Evolutionary conservation across 2,888 invertebrate species (phyloP).

Genomic region (Rhamnusium bicolor): DNA sequence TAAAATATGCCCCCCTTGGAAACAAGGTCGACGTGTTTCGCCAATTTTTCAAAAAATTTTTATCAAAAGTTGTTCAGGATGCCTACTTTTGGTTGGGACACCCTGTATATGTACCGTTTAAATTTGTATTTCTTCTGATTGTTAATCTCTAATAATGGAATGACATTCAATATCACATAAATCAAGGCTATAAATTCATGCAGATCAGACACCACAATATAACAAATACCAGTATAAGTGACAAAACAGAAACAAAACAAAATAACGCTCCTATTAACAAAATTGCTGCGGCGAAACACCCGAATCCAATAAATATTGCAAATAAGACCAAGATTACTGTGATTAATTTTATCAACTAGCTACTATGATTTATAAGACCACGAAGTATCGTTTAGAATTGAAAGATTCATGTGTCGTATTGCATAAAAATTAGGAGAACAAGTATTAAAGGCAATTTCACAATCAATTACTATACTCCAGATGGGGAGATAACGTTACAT

Average conservation of each 20-base stretch:
- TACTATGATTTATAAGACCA: constrained; percentile 21
- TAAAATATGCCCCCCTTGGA: too few relatives aligned
- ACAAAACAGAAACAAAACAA: constrained; percentile 15
- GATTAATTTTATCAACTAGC: constrained; percentile 28
- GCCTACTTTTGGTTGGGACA: too few relatives aligned
- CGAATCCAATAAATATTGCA: constrained; percentile 32
- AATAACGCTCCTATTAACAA: constrained; percentile 31
- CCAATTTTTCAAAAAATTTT: too few relatives aligned
- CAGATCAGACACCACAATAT: not conserved
- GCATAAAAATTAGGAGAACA: constrained; percentile 21
- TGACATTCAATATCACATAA: constrained; percentile 20
- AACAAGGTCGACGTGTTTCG: too few relatives aligned
- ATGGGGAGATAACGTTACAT: constrained; percentile 26
- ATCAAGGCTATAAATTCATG: constrained; percentile 13
- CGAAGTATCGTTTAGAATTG: constrained; percentile 14
- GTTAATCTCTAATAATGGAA: not conserved
- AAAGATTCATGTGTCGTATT: constrained; percentile 12
- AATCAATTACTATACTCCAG: constrained; percentile 21
- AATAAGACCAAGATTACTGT: constrained; percentile 14
- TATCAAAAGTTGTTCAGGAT: too few relatives aligned
- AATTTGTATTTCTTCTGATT: constrained; percentile 3
- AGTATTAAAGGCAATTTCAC: constrained; percentile 29
- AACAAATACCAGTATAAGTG: constrained; percentile 28
- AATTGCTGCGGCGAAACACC: constrained; percentile 26
- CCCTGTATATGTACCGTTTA: constrained; percentile 23